Conservation (phyloP, 2,888 invertebrate species). For the Ochropacha duplaris region DNA sequence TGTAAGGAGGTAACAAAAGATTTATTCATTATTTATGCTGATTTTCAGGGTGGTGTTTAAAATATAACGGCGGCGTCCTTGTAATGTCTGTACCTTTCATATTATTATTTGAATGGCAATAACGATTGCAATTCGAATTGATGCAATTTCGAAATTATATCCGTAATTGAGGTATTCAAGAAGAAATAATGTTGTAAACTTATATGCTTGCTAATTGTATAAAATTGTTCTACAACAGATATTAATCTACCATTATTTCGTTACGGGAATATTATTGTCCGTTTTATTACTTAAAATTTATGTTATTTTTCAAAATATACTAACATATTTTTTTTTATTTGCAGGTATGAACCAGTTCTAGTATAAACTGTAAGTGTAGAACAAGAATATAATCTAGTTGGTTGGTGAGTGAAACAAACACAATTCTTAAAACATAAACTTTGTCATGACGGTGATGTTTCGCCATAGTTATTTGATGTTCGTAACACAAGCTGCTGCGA, state of each 20-base stretch:
- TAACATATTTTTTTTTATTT: slow-evolving; percentile 15
- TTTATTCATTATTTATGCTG: background rate
- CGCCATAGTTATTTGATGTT: slow-evolving; percentile 1
- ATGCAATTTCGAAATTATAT: background rate
- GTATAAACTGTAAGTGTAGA: slow-evolving; percentile 2
- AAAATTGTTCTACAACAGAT: background rate
- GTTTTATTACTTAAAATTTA: background rate
- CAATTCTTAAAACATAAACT: slow-evolving; percentile 7
- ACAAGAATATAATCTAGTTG: background rate
- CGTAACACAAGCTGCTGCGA: background rate
- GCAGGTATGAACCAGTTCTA: slow-evolving; percentile 22
- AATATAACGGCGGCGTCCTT: background rate
- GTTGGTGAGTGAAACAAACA: slow-evolving; percentile 11
- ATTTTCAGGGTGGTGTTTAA: background rate
- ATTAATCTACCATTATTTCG: background rate
- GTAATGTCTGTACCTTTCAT: background rate
- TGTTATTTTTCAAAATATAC: background rate
- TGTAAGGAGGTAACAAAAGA: background rate
- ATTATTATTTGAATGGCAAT: background rate
- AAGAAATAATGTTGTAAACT: background rate
- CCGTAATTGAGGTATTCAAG: background rate
- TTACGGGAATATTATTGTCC: background rate
- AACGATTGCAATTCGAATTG: background rate
- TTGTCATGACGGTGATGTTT: slow-evolving; percentile 8
- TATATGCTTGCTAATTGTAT: background rate